A percentile compares a stretch with the other conserved stretches of the same genome.
These are phyloP conservation scores for Pyrrhia umbra DNA, from an alignment of 2,888 invertebrate genomes.

Conservation along the genomic window DNA sequence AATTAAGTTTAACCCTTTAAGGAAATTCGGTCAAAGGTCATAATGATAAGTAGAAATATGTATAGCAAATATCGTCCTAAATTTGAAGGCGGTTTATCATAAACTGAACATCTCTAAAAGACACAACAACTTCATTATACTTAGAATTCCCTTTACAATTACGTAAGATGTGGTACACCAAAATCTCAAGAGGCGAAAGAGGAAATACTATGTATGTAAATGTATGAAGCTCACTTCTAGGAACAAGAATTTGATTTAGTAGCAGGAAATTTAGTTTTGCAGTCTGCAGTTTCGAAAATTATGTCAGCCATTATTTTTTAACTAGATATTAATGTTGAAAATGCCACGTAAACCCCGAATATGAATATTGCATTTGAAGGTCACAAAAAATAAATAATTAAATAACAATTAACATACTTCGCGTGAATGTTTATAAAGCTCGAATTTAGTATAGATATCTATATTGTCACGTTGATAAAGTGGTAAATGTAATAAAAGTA, in stretches of 20 bases:
- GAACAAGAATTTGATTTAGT: constrained; percentile 49
- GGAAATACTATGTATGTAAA: constrained; percentile 52
- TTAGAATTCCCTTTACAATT: constrained; percentile 32
- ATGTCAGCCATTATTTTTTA: constrained; percentile 38
- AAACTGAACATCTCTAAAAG: neutral
- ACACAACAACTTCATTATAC: neutral
- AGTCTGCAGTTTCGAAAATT: constrained; percentile 31
- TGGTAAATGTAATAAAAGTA: too few relatives aligned
- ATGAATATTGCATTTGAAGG: too few relatives aligned
- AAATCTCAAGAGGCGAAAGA: constrained; percentile 28
- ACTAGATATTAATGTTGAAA: constrained; percentile 9
- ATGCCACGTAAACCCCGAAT: neutral
- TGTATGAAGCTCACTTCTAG: constrained; percentile 28
- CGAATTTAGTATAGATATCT: too few relatives aligned
- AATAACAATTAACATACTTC: too few relatives aligned
- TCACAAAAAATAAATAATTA: too few relatives aligned
- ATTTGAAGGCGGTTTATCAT: neutral
- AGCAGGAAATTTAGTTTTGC: constrained; percentile 41
- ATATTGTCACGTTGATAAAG: too few relatives aligned
- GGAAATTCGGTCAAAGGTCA: too few relatives aligned
- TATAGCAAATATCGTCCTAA: neutral
- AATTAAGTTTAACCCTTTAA: too few relatives aligned
- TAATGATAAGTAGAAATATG: neutral
- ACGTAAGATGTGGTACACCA: constrained; percentile 17
- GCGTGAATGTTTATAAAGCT: too few relatives aligned